Conservation (phyloP, 2,888 invertebrate species). For the Cremastinae sp. region DNA sequence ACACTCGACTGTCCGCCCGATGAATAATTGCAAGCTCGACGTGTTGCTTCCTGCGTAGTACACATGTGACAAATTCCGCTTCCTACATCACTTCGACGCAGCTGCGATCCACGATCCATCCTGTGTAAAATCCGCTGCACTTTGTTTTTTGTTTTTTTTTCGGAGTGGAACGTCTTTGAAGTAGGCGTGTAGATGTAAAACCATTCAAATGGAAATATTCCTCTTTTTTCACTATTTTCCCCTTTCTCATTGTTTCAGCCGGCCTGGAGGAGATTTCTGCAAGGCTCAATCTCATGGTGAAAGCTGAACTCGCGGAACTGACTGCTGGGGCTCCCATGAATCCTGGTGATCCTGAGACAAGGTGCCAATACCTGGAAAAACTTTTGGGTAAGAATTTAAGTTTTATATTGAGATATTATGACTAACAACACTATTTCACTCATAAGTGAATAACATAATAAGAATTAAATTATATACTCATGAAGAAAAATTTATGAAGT, state of each 20-base stretch:
- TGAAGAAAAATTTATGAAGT: no score
- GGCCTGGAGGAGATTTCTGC: constrained; percentile 88
- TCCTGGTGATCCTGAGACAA: constrained; percentile 81
- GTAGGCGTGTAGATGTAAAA: no score
- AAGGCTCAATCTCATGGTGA: constrained; percentile 85
- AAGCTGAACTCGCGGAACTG: constrained; percentile 81
- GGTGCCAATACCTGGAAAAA: constrained; percentile 83
- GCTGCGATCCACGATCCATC: constrained; percentile 7
- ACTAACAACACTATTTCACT: not conserved
- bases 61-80: constrained; percentile 26
- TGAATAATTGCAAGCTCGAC: constrained; percentile 52
- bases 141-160: not conserved
- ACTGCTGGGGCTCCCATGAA: constrained; percentile 77
- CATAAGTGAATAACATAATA: no score
- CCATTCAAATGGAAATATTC: no score
- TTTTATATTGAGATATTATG: not conserved
- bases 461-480: no score
- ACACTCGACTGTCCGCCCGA: constrained; percentile 49
- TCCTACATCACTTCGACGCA: constrained; percentile 23
- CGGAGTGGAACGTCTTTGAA: no score
- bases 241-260: constrained; percentile 77
- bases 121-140: not conserved
- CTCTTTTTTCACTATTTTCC: not conserved
- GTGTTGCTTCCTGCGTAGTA: constrained; percentile 48
- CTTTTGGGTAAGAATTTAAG: constrained; percentile 80